Base-by-base conservation (phyloP, 2,888 invertebrate genomes). In the Monopis laevigella region DNA sequence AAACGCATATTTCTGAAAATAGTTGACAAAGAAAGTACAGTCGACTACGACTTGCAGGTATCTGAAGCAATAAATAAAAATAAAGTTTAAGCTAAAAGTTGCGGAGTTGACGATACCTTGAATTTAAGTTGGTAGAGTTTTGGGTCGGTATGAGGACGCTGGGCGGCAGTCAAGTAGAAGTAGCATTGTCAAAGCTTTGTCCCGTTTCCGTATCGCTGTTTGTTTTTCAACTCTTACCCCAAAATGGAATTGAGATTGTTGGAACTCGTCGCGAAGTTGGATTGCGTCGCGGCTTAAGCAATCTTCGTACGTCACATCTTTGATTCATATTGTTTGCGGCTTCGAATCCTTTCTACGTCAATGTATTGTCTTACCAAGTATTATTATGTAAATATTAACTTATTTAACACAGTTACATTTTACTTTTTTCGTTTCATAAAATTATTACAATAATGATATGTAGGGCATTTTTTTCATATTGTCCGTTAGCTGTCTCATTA, bases 141-240 rank as follows among this genome's bases (percentile, higher is more conserved):
- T 18, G 14, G 17, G 17, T n/a, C n/a, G n/a, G n/a, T n/a, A n/a
- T 26, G 26, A 39, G 21, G 27, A 41, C 24, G 29, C 27, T 42
- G 17, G 42, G 36, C 35, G 29, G 34, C 42, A 27, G 32, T 19
- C 18, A 16, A 36, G 24, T 7, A 30, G 38, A 43, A 55, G 50
- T 48, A 43, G 55, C 51, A 65, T 58, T 62, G 65, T 67, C 72
- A 73, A 70, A 68, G 68, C 67, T 69, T 68, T 69, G 65, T 62
- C 58, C 59, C 59, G 29, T 13, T 4, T 32, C 7, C n/a, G 32
- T n/a, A 32, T 21, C 8, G 24, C 8, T 7, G 24, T 21, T 21
- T 21, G 24, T 10, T 24, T 24, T 24, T 10, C 24, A 11, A 29
- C 12, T 13, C 13, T 29, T 29, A 13, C n/a, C n/a, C 29, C 12